Evolutionary conservation across 2,888 invertebrate genomes (phyloP).

Genomic region (Troilus luridus): DNA sequence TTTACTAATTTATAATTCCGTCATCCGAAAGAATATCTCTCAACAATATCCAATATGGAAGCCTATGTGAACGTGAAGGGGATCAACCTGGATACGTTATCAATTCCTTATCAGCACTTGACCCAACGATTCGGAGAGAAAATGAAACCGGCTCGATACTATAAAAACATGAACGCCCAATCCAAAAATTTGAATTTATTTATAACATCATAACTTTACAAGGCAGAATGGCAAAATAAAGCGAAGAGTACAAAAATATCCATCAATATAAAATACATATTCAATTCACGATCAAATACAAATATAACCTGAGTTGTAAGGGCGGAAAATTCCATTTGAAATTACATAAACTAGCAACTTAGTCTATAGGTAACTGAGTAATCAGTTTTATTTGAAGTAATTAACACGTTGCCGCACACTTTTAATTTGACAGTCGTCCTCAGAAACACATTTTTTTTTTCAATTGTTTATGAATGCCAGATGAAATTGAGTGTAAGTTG

Average conservation of each 20-base stretch:
- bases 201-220: not conserved
- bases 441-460: too few relatives aligned
- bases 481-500: too few relatives aligned
- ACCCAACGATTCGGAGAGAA: not conserved
- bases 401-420: too few relatives aligned
- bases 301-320: too few relatives aligned
- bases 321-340: too few relatives aligned
- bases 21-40: too few relatives aligned
- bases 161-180: not conserved
- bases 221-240: not conserved
- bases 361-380: too few relatives aligned
- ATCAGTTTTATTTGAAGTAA: too few relatives aligned
- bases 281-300: too few relatives aligned
- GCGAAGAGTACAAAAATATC: not conserved
- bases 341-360: too few relatives aligned
- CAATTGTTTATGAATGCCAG: too few relatives aligned
- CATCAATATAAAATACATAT: not conserved
- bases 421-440: too few relatives aligned
- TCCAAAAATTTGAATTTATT: not conserved
- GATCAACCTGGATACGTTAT: conserved; percentile 1
- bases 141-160: not conserved
- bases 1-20: not conserved
- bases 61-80: not conserved
- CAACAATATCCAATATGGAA: not conserved
- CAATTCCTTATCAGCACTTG: conserved; percentile 12